Percentiles rank a stretch among this genome's conserved stretches.
Conservation (phyloP, 1,140 invertebrate genomes). For the Zaprionus ghesquierei region DNA sequence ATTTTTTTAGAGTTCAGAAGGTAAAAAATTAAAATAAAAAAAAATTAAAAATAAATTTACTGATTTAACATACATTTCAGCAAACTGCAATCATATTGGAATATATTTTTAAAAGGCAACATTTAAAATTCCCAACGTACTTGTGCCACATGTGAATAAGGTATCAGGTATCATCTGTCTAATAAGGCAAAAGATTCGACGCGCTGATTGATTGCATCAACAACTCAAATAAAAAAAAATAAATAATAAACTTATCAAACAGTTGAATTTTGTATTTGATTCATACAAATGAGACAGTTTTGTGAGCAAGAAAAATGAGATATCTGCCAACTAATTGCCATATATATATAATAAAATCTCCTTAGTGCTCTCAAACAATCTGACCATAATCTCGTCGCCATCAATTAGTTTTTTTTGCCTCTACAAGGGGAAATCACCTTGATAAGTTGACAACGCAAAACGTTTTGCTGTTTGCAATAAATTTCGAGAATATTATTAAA, state of each 20-base stretch:
- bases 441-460: not conserved
- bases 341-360: not conserved
- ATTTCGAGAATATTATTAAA: not conserved
- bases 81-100: no score
- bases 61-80: no score
- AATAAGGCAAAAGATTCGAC: not conserved
- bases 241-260: not conserved
- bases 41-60: no score
- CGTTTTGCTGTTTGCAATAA: not conserved
- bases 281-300: not conserved
- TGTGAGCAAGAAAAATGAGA: not conserved
- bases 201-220: not conserved
- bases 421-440: not conserved
- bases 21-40: no score
- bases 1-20: no score
- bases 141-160: no score
- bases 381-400: no score
- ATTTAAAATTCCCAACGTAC: not conserved
- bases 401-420: no score
- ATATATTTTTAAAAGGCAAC: not conserved
- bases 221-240: not conserved
- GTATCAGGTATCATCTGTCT: not conserved
- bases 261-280: not conserved
- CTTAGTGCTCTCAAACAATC: not conserved
- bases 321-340: not conserved